These are phyloP conservation scores for Lasioglossum lativentre DNA, from an alignment of 2,888 invertebrate species.

Conservation along the genomic window DNA sequence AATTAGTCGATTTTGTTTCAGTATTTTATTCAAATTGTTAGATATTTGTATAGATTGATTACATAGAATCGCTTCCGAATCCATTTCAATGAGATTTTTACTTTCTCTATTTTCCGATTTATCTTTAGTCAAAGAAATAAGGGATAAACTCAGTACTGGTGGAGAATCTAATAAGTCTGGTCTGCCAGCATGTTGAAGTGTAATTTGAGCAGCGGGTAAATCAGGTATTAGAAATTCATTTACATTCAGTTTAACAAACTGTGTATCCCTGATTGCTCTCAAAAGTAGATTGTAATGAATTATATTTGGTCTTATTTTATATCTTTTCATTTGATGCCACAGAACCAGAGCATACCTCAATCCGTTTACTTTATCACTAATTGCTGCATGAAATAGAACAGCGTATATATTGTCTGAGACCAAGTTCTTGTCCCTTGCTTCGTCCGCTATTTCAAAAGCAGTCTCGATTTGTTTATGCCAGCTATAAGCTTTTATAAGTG, in stretches of 20 bases:
- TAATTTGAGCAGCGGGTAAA: constrained; percentile 45
- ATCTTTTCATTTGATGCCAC: constrained; percentile 93
- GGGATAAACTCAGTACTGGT: constrained; percentile 71
- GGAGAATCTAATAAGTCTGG: constrained; percentile 89
- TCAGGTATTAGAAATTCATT: constrained; percentile 67
- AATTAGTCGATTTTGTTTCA: constrained; percentile 88
- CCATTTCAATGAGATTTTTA: too few species aligned
- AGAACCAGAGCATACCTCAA: constrained; percentile 92
- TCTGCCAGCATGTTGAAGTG: constrained; percentile 78
- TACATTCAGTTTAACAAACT: constrained; percentile 87
- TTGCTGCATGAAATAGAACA: constrained; percentile 93
- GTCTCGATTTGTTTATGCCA: constrained; percentile 91
- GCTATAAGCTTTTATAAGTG: constrained; percentile 97
- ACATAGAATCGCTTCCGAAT: neutral
- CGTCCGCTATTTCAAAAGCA: constrained; percentile 93
- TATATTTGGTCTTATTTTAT: constrained; percentile 89
- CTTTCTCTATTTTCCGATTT: neutral
- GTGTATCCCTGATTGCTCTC: constrained; percentile 92
- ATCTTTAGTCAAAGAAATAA: neutral
- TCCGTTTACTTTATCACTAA: constrained; percentile 91
- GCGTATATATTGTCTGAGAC: constrained; percentile 90
- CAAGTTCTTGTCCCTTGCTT: constrained; percentile 90
- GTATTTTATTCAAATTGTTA: constrained; percentile 68
- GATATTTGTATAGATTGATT: neutral
- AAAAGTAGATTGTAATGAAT: constrained; percentile 93